These are phyloP conservation scores for Channallabes apus DNA, from an alignment of 2,797 vertebrate species.

Conservation along the genomic window DNA sequence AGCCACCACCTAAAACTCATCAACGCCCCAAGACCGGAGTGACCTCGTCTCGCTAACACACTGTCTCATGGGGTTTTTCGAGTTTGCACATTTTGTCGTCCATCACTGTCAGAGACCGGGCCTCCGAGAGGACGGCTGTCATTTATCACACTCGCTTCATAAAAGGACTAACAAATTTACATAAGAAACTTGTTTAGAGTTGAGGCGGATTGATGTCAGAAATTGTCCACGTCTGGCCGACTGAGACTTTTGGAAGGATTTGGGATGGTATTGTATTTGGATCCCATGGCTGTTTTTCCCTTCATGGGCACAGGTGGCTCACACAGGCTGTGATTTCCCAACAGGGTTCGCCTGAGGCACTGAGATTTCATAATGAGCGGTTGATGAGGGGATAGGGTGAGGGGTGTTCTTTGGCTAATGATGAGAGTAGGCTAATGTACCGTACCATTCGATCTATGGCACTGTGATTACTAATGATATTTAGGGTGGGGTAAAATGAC, in stretches of 20 bases:
- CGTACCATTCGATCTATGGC: not conserved
- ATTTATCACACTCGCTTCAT: constrained; percentile 19
- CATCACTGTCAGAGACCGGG: constrained; percentile 50
- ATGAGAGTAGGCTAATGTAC: constrained; percentile 9
- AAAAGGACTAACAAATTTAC: constrained; percentile 11
- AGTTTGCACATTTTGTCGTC: constrained; percentile 32
- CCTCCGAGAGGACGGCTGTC: not conserved
- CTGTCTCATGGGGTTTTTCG: not conserved
- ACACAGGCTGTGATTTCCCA: constrained; percentile 29
- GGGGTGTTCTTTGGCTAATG: not conserved
- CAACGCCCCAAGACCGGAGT: not conserved
- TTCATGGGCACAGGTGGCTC: constrained; percentile 27
- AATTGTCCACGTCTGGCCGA: not conserved
- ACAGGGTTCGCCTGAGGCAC: not conserved
- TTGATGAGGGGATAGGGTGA: not conserved
- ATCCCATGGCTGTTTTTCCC: not conserved
- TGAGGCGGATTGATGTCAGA: constrained; percentile 18
- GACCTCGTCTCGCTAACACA: constrained; percentile 31
- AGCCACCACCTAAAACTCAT: constrained; percentile 24
- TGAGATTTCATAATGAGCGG: constrained; percentile 11
- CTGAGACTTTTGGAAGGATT: not conserved
- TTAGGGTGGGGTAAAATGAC: not conserved
- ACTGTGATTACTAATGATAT: constrained; percentile 1
- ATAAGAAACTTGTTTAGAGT: constrained; percentile 10
- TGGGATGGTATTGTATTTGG: not conserved